Evolutionary conservation across 2,888 invertebrate species (phyloP).

Genomic region (Bombylius discolor): DNA sequence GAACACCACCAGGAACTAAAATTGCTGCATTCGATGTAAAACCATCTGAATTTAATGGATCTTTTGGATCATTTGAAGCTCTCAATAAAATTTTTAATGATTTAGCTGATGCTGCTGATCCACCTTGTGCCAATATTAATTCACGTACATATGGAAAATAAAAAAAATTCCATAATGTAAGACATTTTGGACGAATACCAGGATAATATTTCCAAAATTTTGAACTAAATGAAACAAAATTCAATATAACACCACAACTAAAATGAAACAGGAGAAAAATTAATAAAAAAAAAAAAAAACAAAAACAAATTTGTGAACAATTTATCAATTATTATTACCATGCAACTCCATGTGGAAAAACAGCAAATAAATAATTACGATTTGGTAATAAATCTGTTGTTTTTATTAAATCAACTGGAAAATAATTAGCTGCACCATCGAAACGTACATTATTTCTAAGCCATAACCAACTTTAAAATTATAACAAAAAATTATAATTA

Average conservation of each 20-base stretch:
- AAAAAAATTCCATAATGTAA: conserved; percentile 63
- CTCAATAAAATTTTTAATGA: conserved; percentile 51
- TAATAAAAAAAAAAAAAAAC: background rate
- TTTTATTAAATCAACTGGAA: conserved; percentile 71
- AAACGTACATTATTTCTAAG: too few relatives aligned
- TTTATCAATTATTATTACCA: conserved; percentile 20
- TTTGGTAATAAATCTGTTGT: conserved; percentile 67
- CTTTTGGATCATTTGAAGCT: conserved; percentile 27
- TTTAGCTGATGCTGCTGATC: conserved; percentile 48
- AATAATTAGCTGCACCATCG: conserved; percentile 44
- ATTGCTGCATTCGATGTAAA: conserved; percentile 44
- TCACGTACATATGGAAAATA: conserved; percentile 59
- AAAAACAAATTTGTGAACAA: too few relatives aligned
- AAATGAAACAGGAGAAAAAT: background rate
- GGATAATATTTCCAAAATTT: conserved; percentile 43
- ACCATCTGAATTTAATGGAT: conserved; percentile 28
- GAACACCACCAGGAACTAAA: conserved; percentile 78
- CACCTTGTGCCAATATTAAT: conserved; percentile 42
- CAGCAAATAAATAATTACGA: conserved; percentile 72
- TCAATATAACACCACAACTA: conserved; percentile 62
- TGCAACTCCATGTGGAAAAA: conserved; percentile 85
- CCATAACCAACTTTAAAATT: too few relatives aligned
- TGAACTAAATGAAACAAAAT: conserved; percentile 60
- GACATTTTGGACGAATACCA: conserved; percentile 45
- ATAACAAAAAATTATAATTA: too few relatives aligned